A percentile compares a stretch with the other conserved stretches of the same genome.
phyloP scores from a whole-genome alignment of 2,888 invertebrate genomes.

The Chrysopilus asiliformis region DNA sequence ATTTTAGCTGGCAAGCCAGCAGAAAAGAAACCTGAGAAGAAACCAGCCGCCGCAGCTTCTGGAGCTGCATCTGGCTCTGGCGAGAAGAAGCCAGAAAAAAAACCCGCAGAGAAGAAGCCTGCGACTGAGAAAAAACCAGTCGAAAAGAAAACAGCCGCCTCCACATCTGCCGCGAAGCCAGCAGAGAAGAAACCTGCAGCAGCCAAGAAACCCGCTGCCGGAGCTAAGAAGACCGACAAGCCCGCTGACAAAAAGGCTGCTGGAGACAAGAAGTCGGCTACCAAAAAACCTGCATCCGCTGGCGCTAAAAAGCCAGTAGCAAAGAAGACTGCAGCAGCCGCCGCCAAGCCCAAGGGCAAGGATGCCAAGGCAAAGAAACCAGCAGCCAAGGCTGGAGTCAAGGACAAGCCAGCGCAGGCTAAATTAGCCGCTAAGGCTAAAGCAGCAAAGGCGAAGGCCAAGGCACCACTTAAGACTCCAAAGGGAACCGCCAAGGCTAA shows the following conservation, averaged over 20 bases:
- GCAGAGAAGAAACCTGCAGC: constrained; percentile 29
- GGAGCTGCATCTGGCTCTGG: constrained; percentile 26
- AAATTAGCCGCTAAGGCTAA: constrained; percentile 35
- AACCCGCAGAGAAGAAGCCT: constrained; percentile 22
- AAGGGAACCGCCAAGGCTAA: constrained; percentile 44
- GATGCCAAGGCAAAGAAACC: constrained; percentile 36
- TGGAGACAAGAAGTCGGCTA: constrained; percentile 24
- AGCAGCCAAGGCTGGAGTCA: constrained; percentile 28
- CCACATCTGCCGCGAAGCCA: constrained; percentile 22
- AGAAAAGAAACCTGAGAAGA: constrained; percentile 43
- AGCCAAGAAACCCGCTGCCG: constrained; percentile 38
- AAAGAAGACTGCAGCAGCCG: constrained; percentile 27
- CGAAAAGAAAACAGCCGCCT: constrained; percentile 26
- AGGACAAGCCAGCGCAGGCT: constrained; percentile 22
- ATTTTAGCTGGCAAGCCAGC: constrained; percentile 41
- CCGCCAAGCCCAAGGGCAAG: constrained; percentile 18
- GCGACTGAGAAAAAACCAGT: constrained; percentile 18
- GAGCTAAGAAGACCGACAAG: constrained; percentile 22
- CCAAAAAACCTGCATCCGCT: constrained; percentile 31
- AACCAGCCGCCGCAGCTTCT: constrained; percentile 32
- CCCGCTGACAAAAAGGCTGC: constrained; percentile 29
- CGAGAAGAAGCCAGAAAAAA: constrained; percentile 21
- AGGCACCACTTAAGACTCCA: constrained; percentile 25
- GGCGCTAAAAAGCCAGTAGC: constrained; percentile 21
- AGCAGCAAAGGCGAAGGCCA: constrained; percentile 35